A percentile compares a stretch with the other conserved stretches of the same genome.
Conservation (phyloP, 2,888 invertebrate species). For the Hyposoter didymator region DNA sequence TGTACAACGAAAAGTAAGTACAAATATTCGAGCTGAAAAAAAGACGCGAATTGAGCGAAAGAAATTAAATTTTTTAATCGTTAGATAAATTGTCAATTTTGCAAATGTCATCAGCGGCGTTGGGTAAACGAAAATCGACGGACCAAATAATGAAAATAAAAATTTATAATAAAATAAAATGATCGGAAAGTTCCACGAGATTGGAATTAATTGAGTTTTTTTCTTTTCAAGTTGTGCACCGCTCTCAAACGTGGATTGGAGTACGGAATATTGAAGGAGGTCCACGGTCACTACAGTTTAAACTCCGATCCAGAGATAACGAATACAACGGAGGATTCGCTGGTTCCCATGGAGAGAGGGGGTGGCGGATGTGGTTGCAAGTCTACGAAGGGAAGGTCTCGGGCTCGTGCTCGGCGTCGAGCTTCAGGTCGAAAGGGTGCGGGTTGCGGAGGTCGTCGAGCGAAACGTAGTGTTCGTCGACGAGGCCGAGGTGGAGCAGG, state of each 20-base stretch:
- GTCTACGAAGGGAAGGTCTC: slow-evolving; percentile 24
- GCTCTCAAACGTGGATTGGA: slow-evolving; percentile 80
- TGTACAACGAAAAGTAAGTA: slow-evolving; percentile 77
- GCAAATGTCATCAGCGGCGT: background rate
- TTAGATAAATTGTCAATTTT: background rate
- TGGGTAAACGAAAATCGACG: background rate
- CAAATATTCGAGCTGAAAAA: background rate
- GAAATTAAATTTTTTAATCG: background rate
- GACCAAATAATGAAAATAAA: slow-evolving; percentile 18
- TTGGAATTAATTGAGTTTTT: background rate
- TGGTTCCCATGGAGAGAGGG: slow-evolving; percentile 67
- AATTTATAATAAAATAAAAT: background rate
- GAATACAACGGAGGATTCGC: slow-evolving; percentile 57
- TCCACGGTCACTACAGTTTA: slow-evolving; percentile 76
- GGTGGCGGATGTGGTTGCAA: slow-evolving; percentile 59
- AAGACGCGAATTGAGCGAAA: background rate
- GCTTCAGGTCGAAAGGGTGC: slow-evolving; percentile 31
- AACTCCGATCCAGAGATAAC: slow-evolving; percentile 71
- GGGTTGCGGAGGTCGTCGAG: slow-evolving; percentile 24
- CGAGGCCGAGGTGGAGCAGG: slow-evolving; percentile 17
- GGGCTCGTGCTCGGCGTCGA: slow-evolving; percentile 47
- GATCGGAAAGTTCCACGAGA: too few relatives aligned
- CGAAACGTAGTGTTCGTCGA: slow-evolving; percentile 26
- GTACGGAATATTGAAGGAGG: slow-evolving; percentile 77
- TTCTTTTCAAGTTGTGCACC: slow-evolving; percentile 69